phyloP scores from a whole-genome alignment of 2,113 vertebrate genomes.

The Sarotherodon lohbergeri region DNA sequence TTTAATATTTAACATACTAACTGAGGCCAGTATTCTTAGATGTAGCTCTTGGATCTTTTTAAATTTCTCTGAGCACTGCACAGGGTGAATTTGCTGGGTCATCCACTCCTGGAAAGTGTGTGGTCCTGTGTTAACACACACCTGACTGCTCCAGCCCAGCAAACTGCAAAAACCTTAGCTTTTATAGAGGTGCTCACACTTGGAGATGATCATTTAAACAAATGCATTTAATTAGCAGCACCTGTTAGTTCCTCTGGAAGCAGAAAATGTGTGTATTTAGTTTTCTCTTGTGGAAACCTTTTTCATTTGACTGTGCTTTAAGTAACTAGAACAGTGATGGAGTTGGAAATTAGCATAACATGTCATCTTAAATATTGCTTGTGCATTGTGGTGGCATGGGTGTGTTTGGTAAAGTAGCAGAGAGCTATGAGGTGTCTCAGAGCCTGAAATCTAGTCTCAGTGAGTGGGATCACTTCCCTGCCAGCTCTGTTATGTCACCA shows the following conservation, averaged over 20 bases:
- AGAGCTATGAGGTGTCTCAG: neutral
- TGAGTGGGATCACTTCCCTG: conserved; percentile 18
- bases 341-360: neutral
- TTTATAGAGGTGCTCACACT: neutral
- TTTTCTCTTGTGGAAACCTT: neutral
- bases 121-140: neutral
- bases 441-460: conserved; percentile 9
- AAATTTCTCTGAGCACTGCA: neutral
- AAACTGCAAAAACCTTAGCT: neutral
- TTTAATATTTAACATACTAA: neutral
- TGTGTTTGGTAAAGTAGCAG: neutral
- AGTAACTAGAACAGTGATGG: neutral
- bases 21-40: rapidly evolving
- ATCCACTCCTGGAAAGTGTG: neutral
- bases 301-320: neutral
- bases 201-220: neutral
- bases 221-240: neutral
- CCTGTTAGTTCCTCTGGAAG: neutral
- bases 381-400: neutral
- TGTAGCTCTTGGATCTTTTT: too few species aligned
- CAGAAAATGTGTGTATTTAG: neutral
- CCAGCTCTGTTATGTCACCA: conserved; percentile 49
- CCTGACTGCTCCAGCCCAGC: neutral
- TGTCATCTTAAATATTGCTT: neutral
- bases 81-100: neutral